phyloP scores from a whole-genome alignment of 1,140 invertebrate genomes.

The Steinernema feltiae region DNA sequence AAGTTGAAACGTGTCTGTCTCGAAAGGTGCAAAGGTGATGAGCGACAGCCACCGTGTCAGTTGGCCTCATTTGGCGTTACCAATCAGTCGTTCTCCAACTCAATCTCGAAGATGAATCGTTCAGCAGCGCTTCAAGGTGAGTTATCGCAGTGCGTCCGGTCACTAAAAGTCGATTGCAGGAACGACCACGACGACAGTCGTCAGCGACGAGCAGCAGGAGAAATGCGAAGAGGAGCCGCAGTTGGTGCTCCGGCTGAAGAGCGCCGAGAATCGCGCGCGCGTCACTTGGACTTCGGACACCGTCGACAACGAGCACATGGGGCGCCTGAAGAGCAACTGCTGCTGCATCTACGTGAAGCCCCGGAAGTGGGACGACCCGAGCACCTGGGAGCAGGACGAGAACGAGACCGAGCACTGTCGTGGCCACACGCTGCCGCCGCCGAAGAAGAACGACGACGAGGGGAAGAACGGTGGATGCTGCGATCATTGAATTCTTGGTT shows the following conservation, averaged over 20 bases:
- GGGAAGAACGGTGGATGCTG: not conserved
- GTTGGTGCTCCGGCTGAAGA: slow-evolving; percentile 35
- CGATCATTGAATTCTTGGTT: not conserved
- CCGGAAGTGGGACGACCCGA: slow-evolving; percentile 46
- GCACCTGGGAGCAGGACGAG: slow-evolving; percentile 47
- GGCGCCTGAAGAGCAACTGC: slow-evolving; percentile 46
- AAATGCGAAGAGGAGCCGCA: too few species aligned
- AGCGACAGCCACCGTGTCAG: too few species aligned
- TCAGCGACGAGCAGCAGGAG: too few species aligned
- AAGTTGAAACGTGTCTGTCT: too few species aligned
- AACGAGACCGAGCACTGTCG: slow-evolving; percentile 50
- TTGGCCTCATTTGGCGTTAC: too few species aligned
- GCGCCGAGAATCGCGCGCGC: slow-evolving; percentile 23
- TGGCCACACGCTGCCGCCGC: slow-evolving; percentile 44
- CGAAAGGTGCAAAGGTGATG: too few species aligned
- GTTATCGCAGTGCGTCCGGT: too few species aligned
- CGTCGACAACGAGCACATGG: slow-evolving; percentile 48
- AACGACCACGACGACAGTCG: not conserved
- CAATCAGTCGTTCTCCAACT: too few species aligned
- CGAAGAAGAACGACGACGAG: not conserved
- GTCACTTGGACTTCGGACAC: slow-evolving; percentile 40
- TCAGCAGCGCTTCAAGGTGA: too few species aligned
- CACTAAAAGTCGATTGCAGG: too few species aligned
- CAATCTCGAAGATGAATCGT: too few species aligned
- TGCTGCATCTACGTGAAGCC: slow-evolving; percentile 50